Evolutionary conservation across 2,888 invertebrate species (phyloP).

Genomic region (Drosophila nigritarsus): DNA sequence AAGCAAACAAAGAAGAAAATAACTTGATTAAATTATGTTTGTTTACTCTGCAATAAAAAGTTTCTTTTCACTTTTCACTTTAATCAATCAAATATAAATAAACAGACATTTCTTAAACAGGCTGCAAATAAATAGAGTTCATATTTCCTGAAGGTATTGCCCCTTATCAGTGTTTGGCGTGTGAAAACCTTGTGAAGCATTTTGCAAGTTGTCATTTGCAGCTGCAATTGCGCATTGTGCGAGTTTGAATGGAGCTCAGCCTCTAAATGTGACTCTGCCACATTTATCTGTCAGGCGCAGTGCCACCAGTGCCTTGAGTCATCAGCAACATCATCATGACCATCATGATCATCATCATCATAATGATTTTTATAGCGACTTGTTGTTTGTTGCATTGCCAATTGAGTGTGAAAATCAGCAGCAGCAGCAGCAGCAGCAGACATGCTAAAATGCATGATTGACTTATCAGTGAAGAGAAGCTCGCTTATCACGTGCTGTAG

Average conservation of each 20-base stretch:
- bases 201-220: slow-evolving; percentile 35
- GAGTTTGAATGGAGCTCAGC: slow-evolving; percentile 9
- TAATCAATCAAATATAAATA: not conserved
- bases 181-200: slow-evolving; percentile 34
- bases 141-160: not conserved
- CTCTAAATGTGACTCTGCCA: not conserved
- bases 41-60: not conserved
- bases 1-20: not conserved
- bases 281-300: slow-evolving; percentile 1
- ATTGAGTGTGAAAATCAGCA: slow-evolving; percentile 38
- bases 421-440: slow-evolving; percentile 11
- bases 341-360: slow-evolving; percentile 20
- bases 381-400: slow-evolving; percentile 60
- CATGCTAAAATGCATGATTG: slow-evolving; percentile 15
- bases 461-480: slow-evolving; percentile 50
- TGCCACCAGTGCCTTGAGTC: slow-evolving; percentile 15
- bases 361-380: slow-evolving; percentile 35
- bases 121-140: not conserved
- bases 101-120: not conserved
- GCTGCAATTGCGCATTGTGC: slow-evolving; percentile 19
- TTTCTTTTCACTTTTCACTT: not conserved
- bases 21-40: not conserved
- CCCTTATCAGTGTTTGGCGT: slow-evolving; percentile 8
- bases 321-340: slow-evolving; percentile 15
- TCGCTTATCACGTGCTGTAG: slow-evolving; percentile 76